Base-by-base conservation (phyloP, 1,140 invertebrate genomes). In the Zaprionus taronus region DNA sequence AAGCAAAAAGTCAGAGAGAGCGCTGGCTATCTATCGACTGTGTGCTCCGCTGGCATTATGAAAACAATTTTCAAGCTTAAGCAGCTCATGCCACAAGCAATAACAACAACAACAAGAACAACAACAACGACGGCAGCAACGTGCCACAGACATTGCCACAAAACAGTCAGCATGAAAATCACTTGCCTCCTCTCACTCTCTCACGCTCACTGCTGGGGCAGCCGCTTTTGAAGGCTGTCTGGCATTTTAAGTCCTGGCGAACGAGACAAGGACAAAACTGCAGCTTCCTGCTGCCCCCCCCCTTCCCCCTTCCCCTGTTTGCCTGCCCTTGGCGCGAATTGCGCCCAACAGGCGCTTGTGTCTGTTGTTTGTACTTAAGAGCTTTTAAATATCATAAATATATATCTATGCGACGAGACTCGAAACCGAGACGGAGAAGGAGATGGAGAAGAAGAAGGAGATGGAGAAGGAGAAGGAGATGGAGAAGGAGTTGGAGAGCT, bases 61-160 rank as follows among this genome's bases (percentile, higher is more conserved):
- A 84, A 90, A 89, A 91, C 84, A 91, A 91, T 91, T 89, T 91
- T 77, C 89, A 91, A 82, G 89, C 89, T 91, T 91, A 91, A 91
- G 87, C 87, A 87, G 87, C 87, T 91, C 84, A 81, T 83, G 81
- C 63, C 53, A 70, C 47, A 71, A 55, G 15, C 68, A 62, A 47
- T 62, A 66, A 44, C 24, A 34, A 17, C 65, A 64, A 22, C 68
- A n/a, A n/a, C n/a, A n/a, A n/a, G n/a, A 66, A 44, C 24, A 66
- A 44, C 24, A 72, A 49, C 26, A 41, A 17, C n/a, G 49, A 14
- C 31, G 9, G 4, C 31, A 11, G 20, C 80, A 76, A 62, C 62
- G 69, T 64, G 68, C 69, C 70, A 71, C 44, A 77, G 74, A 68
- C 79, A 62, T 61, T 61, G 72, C 72, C 57, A 51, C 70, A 74